phyloP scores from a whole-genome alignment of 1,140 invertebrate genomes.

The Helicorthomorpha holstii region DNA sequence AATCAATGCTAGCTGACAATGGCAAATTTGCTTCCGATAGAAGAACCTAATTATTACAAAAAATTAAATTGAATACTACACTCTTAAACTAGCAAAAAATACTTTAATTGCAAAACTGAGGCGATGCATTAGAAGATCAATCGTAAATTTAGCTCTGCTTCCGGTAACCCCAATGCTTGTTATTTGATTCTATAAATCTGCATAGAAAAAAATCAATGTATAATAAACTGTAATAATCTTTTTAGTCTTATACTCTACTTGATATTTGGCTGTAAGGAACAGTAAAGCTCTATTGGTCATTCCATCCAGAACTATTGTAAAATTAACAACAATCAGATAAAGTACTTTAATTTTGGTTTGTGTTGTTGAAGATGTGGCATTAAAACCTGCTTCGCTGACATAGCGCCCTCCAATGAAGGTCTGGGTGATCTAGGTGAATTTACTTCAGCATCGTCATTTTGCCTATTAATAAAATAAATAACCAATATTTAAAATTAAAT shows the following conservation, averaged over 20 bases:
- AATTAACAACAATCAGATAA: conserved; percentile 24
- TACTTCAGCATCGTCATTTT: background rate
- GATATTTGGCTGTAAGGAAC: conserved; percentile 85
- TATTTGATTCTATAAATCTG: conserved; percentile 88
- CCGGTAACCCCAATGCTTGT: conserved; percentile 80
- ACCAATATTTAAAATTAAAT: background rate
- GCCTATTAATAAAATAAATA: background rate
- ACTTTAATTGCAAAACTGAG: conserved; percentile 90
- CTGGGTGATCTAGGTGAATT: conserved; percentile 1
- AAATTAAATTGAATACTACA: conserved; percentile 9
- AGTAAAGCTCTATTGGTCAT: conserved; percentile 80
- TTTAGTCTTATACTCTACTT: too few relatives aligned
- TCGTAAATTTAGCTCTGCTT: conserved; percentile 80
- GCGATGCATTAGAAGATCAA: conserved; percentile 78
- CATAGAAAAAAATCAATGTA: too few relatives aligned
- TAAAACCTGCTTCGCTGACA: background rate
- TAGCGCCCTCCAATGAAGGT: background rate
- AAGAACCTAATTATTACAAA: background rate
- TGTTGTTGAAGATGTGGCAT: background rate
- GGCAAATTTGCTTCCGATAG: conserved; percentile 69
- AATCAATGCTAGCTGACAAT: conserved; percentile 74
- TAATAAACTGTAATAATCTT: too few relatives aligned
- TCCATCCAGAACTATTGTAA: conserved; percentile 40
- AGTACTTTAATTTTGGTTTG: too few relatives aligned
- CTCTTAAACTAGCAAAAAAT: background rate